Percentiles rank a stretch among this genome's conserved stretches.
phyloP scores from a whole-genome alignment of 2,797 vertebrate genomes.

The Enoplosus armatus region DNA sequence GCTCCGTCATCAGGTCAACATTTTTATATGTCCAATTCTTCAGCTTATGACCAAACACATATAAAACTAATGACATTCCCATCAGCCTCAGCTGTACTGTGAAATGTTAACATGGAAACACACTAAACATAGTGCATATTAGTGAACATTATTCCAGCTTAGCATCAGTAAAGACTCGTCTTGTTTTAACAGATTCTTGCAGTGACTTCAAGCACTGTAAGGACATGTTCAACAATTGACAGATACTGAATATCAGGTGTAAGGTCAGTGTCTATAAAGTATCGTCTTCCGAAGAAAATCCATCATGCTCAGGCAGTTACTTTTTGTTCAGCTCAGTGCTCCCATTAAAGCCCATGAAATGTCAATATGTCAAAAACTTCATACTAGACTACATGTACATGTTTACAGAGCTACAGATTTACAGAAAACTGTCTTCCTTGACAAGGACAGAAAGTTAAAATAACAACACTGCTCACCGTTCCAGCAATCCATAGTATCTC shows the following conservation, averaged over 20 bases:
- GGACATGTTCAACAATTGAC: neutral
- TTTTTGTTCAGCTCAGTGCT: slow-evolving; percentile 16
- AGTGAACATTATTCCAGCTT: neutral
- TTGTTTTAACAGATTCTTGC: neutral
- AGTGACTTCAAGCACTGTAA: neutral
- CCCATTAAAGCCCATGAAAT: slow-evolving; percentile 16
- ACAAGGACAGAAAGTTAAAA: neutral
- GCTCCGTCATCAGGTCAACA: neutral
- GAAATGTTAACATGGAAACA: neutral
- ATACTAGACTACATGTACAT: neutral
- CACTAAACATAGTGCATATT: neutral
- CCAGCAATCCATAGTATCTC: slow-evolving; percentile 98
- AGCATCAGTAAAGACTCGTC: neutral
- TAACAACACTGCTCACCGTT: slow-evolving; percentile 83
- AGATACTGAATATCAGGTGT: neutral
- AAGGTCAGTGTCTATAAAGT: slow-evolving; percentile 15
- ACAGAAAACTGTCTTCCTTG: neutral
- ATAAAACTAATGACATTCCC: neutral
- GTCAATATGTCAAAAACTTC: neutral
- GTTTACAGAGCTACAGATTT: neutral
- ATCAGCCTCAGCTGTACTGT: neutral
- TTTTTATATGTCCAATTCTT: too few relatives aligned
- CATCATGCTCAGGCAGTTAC: slow-evolving; percentile 23
- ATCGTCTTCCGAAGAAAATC: slow-evolving; percentile 21
- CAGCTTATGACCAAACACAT: neutral